phyloP scores from a whole-genome alignment of 2,888 invertebrate genomes.

The Lasiommata megera region DNA sequence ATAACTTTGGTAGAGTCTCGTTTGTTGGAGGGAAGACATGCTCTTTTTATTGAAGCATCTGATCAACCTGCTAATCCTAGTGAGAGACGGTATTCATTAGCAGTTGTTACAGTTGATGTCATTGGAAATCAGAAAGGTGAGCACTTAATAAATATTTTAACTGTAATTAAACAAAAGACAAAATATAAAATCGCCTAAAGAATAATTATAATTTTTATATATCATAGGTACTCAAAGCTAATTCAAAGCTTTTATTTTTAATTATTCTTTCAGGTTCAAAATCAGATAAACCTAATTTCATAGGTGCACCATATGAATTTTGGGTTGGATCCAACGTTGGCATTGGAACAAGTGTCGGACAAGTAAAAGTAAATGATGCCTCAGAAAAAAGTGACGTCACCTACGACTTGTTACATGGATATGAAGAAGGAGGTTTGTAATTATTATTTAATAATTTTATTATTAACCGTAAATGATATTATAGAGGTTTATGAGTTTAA shows the following conservation, averaged over 20 bases:
- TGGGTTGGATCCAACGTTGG: constrained; percentile 94
- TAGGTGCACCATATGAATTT: constrained; percentile 93
- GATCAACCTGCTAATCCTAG: constrained; percentile 93
- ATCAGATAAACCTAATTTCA: constrained; percentile 86
- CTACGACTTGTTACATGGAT: constrained; percentile 91
- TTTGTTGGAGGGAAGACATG: constrained; percentile 86
- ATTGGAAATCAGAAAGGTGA: constrained; percentile 76
- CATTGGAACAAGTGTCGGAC: constrained; percentile 92
- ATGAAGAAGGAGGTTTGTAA: constrained; percentile 88
- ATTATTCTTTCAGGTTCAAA: constrained; percentile 59
- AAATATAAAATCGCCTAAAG: too few relatives aligned
- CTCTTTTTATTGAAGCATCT: constrained; percentile 91
- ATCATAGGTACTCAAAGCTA: too few relatives aligned
- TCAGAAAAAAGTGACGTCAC: constrained; percentile 85
- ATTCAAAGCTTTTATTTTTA: not conserved
- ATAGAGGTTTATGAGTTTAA: too few relatives aligned
- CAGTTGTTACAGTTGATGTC: constrained; percentile 92
- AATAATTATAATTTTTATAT: too few relatives aligned
- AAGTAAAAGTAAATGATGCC: constrained; percentile 88
- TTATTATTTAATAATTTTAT: too few relatives aligned
- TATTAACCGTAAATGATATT: too few relatives aligned
- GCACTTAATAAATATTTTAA: not conserved
- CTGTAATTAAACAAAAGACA: too few relatives aligned
- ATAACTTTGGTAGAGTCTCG: constrained; percentile 85
- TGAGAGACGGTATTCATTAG: constrained; percentile 89